phyloP scores from a whole-genome alignment of 2,888 invertebrate genomes.

The Adineta ricciae region DNA sequence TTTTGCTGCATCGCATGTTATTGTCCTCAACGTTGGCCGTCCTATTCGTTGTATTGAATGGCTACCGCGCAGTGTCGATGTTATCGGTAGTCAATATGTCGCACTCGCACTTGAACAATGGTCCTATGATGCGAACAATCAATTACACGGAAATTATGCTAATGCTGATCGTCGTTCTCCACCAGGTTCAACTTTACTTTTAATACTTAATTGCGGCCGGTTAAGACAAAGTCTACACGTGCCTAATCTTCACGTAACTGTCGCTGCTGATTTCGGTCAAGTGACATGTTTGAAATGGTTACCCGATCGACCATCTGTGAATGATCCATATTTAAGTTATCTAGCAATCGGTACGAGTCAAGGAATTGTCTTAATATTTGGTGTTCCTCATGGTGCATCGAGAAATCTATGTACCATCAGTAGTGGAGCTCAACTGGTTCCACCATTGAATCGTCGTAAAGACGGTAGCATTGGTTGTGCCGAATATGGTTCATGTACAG shows the following conservation, averaged over 20 bases:
- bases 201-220: conserved; percentile 7
- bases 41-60: conserved; percentile 13
- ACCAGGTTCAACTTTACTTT: conserved; percentile 7
- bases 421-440: conserved; percentile 14
- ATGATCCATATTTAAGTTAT: conserved; percentile 23
- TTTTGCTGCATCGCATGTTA: conserved; percentile 23
- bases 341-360: conserved; percentile 17
- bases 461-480: conserved; percentile 19
- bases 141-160: neutral
- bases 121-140: neutral
- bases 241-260: neutral
- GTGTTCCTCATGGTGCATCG: conserved; percentile 20
- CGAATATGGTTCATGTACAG: conserved; percentile 21
- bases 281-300: conserved; percentile 19
- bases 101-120: conserved; percentile 20
- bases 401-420: conserved; percentile 14
- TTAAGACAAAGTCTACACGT: conserved; percentile 21
- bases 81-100: conserved; percentile 19
- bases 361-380: conserved; percentile 12
- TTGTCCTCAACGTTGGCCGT: conserved; percentile 10
- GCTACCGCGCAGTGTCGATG: conserved; percentile 15
- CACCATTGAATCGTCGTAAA: conserved; percentile 11
- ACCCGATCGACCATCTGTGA: conserved; percentile 1
- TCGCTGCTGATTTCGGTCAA: conserved; percentile 8
- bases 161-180: conserved; percentile 17